Percentiles rank a stretch among this genome's conserved stretches.
Conservation (phyloP, 1,140 invertebrate genomes). For the Drosophila jambulina region DNA sequence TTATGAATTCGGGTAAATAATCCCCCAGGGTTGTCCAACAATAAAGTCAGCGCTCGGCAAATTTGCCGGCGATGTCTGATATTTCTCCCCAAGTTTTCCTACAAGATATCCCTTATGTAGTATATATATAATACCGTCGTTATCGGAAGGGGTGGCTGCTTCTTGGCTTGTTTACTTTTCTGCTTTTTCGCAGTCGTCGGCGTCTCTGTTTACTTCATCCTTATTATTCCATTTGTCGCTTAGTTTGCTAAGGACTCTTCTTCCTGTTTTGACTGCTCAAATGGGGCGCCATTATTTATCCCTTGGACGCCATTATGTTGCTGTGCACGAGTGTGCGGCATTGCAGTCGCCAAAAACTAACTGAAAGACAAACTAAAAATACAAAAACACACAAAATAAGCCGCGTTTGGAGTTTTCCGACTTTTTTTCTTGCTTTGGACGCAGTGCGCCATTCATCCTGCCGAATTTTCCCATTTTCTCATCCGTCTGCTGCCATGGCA, state of each 20-base stretch:
- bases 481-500: conserved; percentile 51
- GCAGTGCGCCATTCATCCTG: conserved; percentile 45
- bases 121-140: conserved; percentile 20
- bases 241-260: conserved; percentile 43
- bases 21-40: conserved; percentile 27
- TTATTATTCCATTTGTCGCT: conserved; percentile 57
- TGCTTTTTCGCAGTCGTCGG: conserved; percentile 45
- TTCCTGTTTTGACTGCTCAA: conserved; percentile 56
- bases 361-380: conserved; percentile 45
- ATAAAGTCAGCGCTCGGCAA: conserved; percentile 35
- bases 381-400: conserved; percentile 45
- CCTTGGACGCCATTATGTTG: conserved; percentile 48
- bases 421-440: conserved; percentile 19
- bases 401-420: conserved; percentile 13
- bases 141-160: conserved; percentile 29
- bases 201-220: conserved; percentile 51
- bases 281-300: conserved; percentile 50
- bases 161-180: conserved; percentile 42
- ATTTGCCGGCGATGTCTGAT: conserved; percentile 17
- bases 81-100: conserved; percentile 35
- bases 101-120: conserved; percentile 17
- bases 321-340: conserved; percentile 29
- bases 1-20: conserved; percentile 46
- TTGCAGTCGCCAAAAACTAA: conserved; percentile 50
- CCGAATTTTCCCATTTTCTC: conserved; percentile 37